Evolutionary conservation across 1,140 invertebrate species (phyloP).

Genomic region (Anoplophora glabripennis): DNA sequence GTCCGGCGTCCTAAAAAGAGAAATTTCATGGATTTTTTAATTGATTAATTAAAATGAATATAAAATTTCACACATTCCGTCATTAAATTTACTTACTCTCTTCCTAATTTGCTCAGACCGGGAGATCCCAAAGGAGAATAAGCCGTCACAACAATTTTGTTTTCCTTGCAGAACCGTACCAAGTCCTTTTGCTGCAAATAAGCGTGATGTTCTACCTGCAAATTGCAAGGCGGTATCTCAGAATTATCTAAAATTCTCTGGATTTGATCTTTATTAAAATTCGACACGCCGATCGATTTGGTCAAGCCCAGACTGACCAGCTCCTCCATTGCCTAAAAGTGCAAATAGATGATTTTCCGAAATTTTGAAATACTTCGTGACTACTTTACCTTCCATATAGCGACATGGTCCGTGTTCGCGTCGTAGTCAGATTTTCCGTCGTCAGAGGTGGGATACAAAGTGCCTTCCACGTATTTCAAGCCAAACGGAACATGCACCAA

Average conservation of each 20-base stretch:
- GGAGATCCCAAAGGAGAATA: slow-evolving; percentile 81
- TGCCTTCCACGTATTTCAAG: slow-evolving; percentile 54
- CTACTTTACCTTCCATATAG: slow-evolving; percentile 66
- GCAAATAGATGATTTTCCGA: slow-evolving; percentile 4
- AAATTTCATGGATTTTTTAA: slow-evolving; percentile 18
- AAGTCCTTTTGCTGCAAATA: slow-evolving; percentile 78
- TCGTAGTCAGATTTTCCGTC: slow-evolving; percentile 66
- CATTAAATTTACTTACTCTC: slow-evolving; percentile 38
- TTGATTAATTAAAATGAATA: neutral
- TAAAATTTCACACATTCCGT: neutral
- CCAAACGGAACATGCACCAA: slow-evolving; percentile 78
- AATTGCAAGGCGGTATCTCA: slow-evolving; percentile 65
- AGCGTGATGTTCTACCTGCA: slow-evolving; percentile 79
- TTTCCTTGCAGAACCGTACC: slow-evolving; percentile 66
- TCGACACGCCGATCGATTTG: slow-evolving; percentile 73
- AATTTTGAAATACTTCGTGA: neutral
- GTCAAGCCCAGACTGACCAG: slow-evolving; percentile 63
- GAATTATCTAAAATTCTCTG: slow-evolving; percentile 61
- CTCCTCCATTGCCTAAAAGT: slow-evolving; percentile 69
- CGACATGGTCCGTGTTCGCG: slow-evolving; percentile 63
- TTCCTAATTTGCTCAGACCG: slow-evolving; percentile 52
- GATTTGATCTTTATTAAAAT: slow-evolving; percentile 73
- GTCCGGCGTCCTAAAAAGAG: slow-evolving; percentile 60
- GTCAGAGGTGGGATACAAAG: slow-evolving; percentile 51
- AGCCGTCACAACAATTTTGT: slow-evolving; percentile 73